A percentile compares a stretch with the other conserved stretches of the same genome.
Evolutionary conservation across 2,888 invertebrate genomes (phyloP).

Genomic region (Branchellion lobata): DNA sequence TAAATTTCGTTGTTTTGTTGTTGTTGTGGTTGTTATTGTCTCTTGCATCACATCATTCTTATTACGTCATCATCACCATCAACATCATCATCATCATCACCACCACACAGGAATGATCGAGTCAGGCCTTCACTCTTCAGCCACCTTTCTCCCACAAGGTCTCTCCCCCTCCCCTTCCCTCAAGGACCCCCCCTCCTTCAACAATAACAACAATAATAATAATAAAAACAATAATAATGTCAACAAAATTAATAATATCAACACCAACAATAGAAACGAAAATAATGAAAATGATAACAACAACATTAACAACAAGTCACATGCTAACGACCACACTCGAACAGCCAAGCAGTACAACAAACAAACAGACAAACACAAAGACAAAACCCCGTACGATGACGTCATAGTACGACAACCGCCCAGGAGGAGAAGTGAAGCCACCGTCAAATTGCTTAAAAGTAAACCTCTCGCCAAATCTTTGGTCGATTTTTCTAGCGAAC

Average conservation of each 20-base stretch:
- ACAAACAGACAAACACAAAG: too few relatives aligned
- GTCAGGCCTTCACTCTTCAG: neutral
- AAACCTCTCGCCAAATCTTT: neutral
- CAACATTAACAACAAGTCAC: neutral
- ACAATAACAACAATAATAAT: neutral
- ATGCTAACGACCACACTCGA: neutral
- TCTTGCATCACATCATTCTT: neutral
- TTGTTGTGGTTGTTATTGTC: too few relatives aligned
- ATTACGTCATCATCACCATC: neutral
- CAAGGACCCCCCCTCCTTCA: neutral
- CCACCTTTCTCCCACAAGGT: neutral
- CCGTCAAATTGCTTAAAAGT: neutral
- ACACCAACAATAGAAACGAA: neutral
- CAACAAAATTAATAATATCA: neutral
- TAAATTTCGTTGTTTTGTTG: too few relatives aligned
- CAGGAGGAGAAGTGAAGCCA: neutral
- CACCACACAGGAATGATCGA: conserved; percentile 28
- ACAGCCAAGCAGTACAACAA: neutral
- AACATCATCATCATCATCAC: neutral
- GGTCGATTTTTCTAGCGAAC: neutral
- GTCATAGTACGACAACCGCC: neutral
- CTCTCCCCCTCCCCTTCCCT: neutral
- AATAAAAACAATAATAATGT: neutral
- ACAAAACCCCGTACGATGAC: neutral
- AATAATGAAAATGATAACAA: neutral